Conservation (phyloP, 2,888 invertebrate species). For the Hyles lineata region DNA sequence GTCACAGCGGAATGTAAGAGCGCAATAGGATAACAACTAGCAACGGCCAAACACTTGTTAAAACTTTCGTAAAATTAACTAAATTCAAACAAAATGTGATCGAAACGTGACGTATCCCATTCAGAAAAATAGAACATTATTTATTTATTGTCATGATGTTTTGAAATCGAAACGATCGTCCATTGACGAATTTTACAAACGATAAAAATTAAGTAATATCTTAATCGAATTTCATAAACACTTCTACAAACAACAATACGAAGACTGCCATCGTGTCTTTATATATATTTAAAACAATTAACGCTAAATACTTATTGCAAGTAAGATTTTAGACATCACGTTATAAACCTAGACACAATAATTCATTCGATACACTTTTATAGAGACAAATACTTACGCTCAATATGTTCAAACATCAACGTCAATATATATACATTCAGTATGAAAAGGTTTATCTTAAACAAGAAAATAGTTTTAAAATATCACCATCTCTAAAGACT, state of each 20-base stretch:
- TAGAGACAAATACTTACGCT: constrained; percentile 39
- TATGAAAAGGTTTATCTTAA: constrained; percentile 67
- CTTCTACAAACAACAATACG: constrained; percentile 30
- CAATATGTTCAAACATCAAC: constrained; percentile 72
- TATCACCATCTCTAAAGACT: constrained; percentile 79
- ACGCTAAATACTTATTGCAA: constrained; percentile 41
- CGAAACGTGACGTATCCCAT: constrained; percentile 34
- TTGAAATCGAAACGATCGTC: constrained; percentile 53
- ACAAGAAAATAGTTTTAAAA: constrained; percentile 76
- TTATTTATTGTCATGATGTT: constrained; percentile 80
- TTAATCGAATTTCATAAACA: constrained; percentile 46
- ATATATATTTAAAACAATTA: constrained; percentile 26
- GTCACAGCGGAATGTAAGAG: not conserved
- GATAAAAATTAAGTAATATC: constrained; percentile 48
- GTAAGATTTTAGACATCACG: constrained; percentile 26
- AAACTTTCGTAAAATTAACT: not conserved
- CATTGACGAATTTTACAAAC: constrained; percentile 43
- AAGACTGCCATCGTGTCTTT: constrained; percentile 14
- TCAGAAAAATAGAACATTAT: constrained; percentile 73
- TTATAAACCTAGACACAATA: constrained; percentile 39
- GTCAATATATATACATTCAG: constrained; percentile 68
- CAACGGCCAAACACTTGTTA: not conserved
- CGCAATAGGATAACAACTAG: not conserved
- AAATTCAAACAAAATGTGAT: constrained; percentile 5
- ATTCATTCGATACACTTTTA: constrained; percentile 35